Evolutionary conservation across 2,113 vertebrate species (phyloP).

Genomic region (Haemorhous mexicanus): DNA sequence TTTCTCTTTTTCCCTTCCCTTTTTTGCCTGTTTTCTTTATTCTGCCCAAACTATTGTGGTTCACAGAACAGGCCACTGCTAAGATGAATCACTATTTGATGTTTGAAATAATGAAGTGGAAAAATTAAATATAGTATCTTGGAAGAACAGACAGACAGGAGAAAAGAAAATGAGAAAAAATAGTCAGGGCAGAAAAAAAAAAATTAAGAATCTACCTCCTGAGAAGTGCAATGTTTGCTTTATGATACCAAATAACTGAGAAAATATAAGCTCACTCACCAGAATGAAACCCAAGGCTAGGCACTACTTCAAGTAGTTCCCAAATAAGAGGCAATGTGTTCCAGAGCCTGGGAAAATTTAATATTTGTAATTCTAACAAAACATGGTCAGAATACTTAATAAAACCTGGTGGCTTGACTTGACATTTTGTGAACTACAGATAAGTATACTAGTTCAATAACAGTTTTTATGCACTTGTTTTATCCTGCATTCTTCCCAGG

Average conservation of each 20-base stretch:
- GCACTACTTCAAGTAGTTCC: neutral
- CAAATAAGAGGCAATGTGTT: slow-evolving; percentile 2
- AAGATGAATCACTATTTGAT: slow-evolving; percentile 49
- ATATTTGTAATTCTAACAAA: slow-evolving; percentile 56
- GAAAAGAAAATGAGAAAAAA: slow-evolving; percentile 8
- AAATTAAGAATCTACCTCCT: slow-evolving; percentile 36
- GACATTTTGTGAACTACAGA: slow-evolving; percentile 36
- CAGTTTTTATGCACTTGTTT: slow-evolving; percentile 15
- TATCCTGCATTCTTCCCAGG: neutral
- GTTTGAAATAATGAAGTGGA: slow-evolving; percentile 50
- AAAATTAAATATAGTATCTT: slow-evolving; percentile 59
- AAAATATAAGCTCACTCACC: neutral
- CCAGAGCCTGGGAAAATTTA: slow-evolving; percentile 8
- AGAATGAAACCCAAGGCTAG: slow-evolving; percentile 36
- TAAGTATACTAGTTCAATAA: slow-evolving; percentile 5
- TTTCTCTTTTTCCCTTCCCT: neutral
- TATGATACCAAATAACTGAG: slow-evolving; percentile 36
- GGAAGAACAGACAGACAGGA: neutral
- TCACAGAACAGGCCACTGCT: slow-evolving; percentile 24
- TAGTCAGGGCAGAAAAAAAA: neutral
- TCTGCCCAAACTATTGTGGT: slow-evolving; percentile 44
- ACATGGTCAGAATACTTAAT: slow-evolving; percentile 21
- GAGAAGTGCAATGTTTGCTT: slow-evolving; percentile 20
- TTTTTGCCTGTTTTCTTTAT: slow-evolving; percentile 9
- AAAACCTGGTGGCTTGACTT: slow-evolving; percentile 24